These are phyloP conservation scores for Thereva nobilitata DNA, from an alignment of 2,888 invertebrate species.

Conservation along the genomic window DNA sequence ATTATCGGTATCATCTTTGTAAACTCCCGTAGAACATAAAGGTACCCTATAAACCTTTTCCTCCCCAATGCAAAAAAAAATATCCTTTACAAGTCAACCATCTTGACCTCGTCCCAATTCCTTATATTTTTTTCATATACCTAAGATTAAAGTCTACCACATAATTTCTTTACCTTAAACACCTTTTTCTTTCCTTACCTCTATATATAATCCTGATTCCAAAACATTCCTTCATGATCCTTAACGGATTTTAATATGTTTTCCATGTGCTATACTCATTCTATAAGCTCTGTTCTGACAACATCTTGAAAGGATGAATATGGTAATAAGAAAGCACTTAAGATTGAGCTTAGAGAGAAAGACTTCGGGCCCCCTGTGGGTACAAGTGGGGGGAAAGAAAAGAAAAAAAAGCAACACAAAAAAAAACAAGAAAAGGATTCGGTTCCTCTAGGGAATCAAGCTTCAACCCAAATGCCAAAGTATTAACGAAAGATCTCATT, in stretches of 20 bases:
- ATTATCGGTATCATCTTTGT: too few relatives aligned
- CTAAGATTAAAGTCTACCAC: too few relatives aligned
- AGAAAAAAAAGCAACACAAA: too few relatives aligned
- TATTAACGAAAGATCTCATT: slow-evolving; percentile 35
- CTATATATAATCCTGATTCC: slow-evolving; percentile 3
- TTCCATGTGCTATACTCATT: slow-evolving; percentile 26
- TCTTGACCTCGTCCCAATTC: too few relatives aligned
- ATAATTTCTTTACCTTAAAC: too few relatives aligned
- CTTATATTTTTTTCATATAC: too few relatives aligned
- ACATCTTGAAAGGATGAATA: slow-evolving; percentile 35
- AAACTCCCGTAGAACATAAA: too few relatives aligned
- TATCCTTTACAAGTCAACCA: too few relatives aligned
- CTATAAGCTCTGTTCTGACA: slow-evolving; percentile 30
- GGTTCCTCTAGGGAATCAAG: slow-evolving; percentile 16
- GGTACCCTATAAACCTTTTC: too few relatives aligned
- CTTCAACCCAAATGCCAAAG: slow-evolving; percentile 27
- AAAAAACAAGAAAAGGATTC: slow-evolving; percentile 21
- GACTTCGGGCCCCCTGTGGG: slow-evolving; percentile 1
- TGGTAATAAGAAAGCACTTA: slow-evolving; percentile 34
- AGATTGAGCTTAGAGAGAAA: slow-evolving; percentile 8
- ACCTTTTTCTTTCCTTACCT: too few relatives aligned
- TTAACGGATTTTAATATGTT: slow-evolving; percentile 34
- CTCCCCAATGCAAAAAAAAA: too few relatives aligned
- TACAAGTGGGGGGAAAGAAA: too few relatives aligned
- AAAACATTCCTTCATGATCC: slow-evolving; percentile 29